Conservation (phyloP, 2,888 invertebrate genomes). For the Melanostoma scalare region DNA sequence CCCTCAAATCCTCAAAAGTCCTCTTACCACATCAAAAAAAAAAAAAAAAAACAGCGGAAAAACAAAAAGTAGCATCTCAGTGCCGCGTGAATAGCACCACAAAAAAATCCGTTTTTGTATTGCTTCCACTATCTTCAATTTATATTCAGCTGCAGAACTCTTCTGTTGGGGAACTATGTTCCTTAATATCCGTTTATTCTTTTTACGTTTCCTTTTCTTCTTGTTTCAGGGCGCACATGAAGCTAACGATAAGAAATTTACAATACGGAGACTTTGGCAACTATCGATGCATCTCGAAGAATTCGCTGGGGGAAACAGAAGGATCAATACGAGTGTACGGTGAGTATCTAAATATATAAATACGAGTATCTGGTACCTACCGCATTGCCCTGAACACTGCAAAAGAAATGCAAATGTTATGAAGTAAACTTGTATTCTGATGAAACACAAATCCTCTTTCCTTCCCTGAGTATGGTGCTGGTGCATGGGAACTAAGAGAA, state of each 20-base stretch:
- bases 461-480: not conserved
- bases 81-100: slow-evolving; percentile 42
- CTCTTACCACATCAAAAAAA: slow-evolving; percentile 59
- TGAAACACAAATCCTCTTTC: slow-evolving; percentile 44
- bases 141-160: slow-evolving; percentile 34
- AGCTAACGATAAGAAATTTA: slow-evolving; percentile 92
- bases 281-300: slow-evolving; percentile 96
- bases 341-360: slow-evolving; percentile 82
- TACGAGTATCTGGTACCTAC: not conserved
- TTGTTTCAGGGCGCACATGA: slow-evolving; percentile 90
- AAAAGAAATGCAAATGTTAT: slow-evolving; percentile 70
- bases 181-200: slow-evolving; percentile 73
- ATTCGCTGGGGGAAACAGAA: slow-evolving; percentile 96
- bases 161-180: slow-evolving; percentile 55
- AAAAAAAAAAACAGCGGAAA: too few relatives aligned
- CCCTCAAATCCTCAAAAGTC: slow-evolving; percentile 60
- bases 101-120: slow-evolving; percentile 41
- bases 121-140: slow-evolving; percentile 19
- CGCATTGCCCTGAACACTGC: slow-evolving; percentile 1
- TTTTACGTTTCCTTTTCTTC: slow-evolving; percentile 40
- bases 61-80: slow-evolving; percentile 21
- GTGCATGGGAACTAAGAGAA: not conserved
- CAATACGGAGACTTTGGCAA: slow-evolving; percentile 93
- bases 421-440: slow-evolving; percentile 55
- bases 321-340: slow-evolving; percentile 95